Percentiles rank a stretch among this genome's conserved stretches.
These are phyloP conservation scores for Salticus scenicus DNA, from an alignment of 2,888 invertebrate genomes.

Conservation along the genomic window DNA sequence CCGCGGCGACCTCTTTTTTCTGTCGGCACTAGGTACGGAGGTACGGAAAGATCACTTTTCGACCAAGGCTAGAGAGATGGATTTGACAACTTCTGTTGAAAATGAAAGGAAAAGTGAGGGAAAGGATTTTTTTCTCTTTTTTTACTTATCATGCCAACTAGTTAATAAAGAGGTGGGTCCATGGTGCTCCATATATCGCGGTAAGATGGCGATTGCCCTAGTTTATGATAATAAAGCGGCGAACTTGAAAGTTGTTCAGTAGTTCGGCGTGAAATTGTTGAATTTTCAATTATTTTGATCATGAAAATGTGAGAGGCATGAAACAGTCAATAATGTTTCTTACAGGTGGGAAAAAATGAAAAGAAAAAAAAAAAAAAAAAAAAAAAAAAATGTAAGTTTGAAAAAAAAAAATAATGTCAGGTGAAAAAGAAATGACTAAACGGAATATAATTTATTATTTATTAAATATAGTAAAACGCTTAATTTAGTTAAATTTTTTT, in stretches of 20 bases:
- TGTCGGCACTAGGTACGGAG: conserved; percentile 30
- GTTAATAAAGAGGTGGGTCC: conserved; percentile 60
- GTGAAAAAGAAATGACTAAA: too few relatives aligned
- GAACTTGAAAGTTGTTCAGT: neutral
- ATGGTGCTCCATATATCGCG: conserved; percentile 58
- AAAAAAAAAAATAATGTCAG: too few relatives aligned
- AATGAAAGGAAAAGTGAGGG: conserved; percentile 16
- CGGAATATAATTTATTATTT: too few relatives aligned
- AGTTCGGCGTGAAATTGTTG: neutral
- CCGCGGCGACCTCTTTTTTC: conserved; percentile 52
- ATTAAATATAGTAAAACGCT: too few relatives aligned
- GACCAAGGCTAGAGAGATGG: conserved; percentile 19
- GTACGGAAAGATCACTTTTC: conserved; percentile 14
- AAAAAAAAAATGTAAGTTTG: too few relatives aligned
- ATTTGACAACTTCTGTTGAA: conserved; percentile 2
- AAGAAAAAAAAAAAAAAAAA: too few relatives aligned
- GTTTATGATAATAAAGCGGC: conserved; percentile 16
- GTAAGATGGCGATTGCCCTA: conserved; percentile 38
- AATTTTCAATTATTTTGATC: neutral
- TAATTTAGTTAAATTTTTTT: too few relatives aligned
- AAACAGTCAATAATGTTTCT: too few relatives aligned
- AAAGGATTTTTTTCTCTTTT: conserved; percentile 21
- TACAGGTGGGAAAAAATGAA: too few relatives aligned
- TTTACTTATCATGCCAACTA: too few relatives aligned
- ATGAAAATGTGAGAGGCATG: neutral